These are phyloP conservation scores for Zelostemma sp. DNA, from an alignment of 1,140 invertebrate species.

Conservation along the genomic window DNA sequence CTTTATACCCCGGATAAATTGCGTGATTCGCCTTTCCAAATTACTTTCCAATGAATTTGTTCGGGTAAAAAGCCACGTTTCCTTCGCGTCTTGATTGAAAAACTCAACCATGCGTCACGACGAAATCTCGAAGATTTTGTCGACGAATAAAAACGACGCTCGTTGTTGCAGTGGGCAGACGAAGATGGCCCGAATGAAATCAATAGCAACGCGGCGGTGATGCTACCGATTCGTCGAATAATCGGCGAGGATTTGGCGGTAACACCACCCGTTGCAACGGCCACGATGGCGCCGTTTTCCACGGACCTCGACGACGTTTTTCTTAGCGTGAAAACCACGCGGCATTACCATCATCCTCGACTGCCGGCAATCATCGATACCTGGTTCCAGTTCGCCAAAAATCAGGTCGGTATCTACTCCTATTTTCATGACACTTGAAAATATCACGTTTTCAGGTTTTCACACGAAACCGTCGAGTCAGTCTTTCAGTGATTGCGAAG, in stretches of 20 bases:
- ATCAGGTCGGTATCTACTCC: conserved; percentile 77
- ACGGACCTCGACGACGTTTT: conserved; percentile 88
- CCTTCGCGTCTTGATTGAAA: too few relatives aligned
- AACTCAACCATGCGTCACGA: too few relatives aligned
- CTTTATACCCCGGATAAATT: too few relatives aligned
- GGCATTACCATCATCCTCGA: conserved; percentile 85
- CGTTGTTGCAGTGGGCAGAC: conserved; percentile 55
- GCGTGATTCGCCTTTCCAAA: too few relatives aligned
- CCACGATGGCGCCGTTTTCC: conserved; percentile 76
- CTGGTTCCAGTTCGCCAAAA: conserved; percentile 91
- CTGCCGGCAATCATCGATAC: conserved; percentile 91
- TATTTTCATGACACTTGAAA: neutral
- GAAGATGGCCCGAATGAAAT: conserved; percentile 47
- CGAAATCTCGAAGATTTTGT: too few relatives aligned
- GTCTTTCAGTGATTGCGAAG: too few relatives aligned
- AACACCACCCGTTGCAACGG: conserved; percentile 68
- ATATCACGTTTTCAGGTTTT: too few relatives aligned
- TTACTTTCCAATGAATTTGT: too few relatives aligned
- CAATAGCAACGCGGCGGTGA: conserved; percentile 50
- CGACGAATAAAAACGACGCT: too few relatives aligned
- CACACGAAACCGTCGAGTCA: too few relatives aligned
- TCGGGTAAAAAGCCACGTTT: too few relatives aligned
- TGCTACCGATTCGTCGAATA: conserved; percentile 49
- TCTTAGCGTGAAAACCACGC: conserved; percentile 95
- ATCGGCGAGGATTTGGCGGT: conserved; percentile 55